These are phyloP conservation scores for Elachura formosa DNA, from an alignment of 2,113 vertebrate genomes.

Conservation along the genomic window DNA sequence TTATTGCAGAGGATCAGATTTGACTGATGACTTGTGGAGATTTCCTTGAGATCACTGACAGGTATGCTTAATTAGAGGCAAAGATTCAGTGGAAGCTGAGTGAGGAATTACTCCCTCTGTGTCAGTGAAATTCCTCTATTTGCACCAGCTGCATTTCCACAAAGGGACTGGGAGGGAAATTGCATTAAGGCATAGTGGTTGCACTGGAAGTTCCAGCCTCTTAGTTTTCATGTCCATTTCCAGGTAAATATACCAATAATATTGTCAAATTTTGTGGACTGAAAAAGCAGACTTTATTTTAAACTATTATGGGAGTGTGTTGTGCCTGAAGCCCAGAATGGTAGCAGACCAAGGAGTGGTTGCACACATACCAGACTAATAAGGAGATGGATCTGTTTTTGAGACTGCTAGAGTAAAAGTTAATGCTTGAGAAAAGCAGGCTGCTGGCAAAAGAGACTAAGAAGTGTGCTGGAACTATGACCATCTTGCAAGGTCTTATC, in stretches of 20 bases:
- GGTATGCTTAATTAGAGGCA: neutral
- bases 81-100: neutral
- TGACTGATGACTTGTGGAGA: neutral
- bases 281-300: neutral
- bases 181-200: neutral
- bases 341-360: neutral
- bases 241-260: neutral
- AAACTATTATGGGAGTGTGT: neutral
- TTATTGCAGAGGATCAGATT: neutral
- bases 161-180: neutral
- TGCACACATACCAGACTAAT: rapidly evolving
- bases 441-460: neutral
- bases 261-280: neutral
- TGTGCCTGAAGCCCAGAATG: neutral
- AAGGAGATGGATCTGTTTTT: neutral
- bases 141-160: neutral
- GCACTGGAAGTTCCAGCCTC: neutral
- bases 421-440: neutral
- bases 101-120: neutral
- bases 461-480: neutral
- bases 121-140: neutral
- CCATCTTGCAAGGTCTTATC: neutral
- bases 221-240: neutral
- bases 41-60: neutral
- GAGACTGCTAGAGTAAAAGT: neutral